Evolutionary conservation across 2,797 vertebrate species (phyloP), one percentile per base, ranked within the genome.

Genomic region (Dendrocincla fuliginosa): DNA sequence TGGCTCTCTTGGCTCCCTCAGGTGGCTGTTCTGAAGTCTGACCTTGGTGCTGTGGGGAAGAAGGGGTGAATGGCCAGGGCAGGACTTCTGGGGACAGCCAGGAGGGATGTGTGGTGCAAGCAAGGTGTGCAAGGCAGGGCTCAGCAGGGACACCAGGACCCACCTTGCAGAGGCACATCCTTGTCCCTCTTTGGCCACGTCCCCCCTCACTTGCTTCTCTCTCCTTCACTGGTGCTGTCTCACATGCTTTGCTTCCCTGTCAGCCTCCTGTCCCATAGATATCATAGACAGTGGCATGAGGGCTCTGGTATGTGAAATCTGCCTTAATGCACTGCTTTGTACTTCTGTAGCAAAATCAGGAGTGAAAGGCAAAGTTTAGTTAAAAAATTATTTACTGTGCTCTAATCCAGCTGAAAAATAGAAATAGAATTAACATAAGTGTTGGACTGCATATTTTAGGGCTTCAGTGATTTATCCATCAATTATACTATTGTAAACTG

Each of bases 241-340:
- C 3, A 0, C 22, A 41, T 56, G 53, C 25, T 49, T 74, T 13
- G 2, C 32, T 75, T 78, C 50, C 22, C 17, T 59, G 15, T 32
- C 22, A 5, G 35, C 61, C 30, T 85, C 49, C 49, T 77, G 35
- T 69, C 47, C 50, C 1, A 0, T 7, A 28, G n/a, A 12, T 46
- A 7, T 2, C 4, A 2, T 28, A 3, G 6, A 10, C 42, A 57
- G 25, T 3, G 11, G 15, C 22, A 12, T 0, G 0, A 23, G 35
- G 37, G 28, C 22, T 60, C n/a, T 39, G 49, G 24, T 24, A 16
- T n/a, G 65, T 41, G 52, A 78, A 63, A 49, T 89, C 28, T 2
- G 2, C 68, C 25, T 73, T 37, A 73, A 18, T 0, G 0, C 4
- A 2, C 32, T 52, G 23, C 55, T 74, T 86, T 64, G 52, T 70